phyloP scores from a whole-genome alignment of 2,797 vertebrate species.

The Oreochromis grahami region DNA sequence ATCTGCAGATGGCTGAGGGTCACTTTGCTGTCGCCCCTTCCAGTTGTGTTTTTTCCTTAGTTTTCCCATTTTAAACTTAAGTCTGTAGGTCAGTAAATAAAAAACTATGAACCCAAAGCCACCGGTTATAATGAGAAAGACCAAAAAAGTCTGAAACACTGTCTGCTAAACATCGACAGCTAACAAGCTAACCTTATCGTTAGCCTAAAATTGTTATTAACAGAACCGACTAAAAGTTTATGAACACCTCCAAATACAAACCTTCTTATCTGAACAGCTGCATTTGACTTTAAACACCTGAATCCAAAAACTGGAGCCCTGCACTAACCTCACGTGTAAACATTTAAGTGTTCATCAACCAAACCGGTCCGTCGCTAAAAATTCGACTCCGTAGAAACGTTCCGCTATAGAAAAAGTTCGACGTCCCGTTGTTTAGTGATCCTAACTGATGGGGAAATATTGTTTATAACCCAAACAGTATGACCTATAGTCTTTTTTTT shows the following conservation, averaged over 20 bases:
- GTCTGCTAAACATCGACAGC: neutral
- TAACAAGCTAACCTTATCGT: neutral
- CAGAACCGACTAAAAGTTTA: neutral
- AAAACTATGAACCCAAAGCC: neutral
- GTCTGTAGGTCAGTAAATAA: neutral
- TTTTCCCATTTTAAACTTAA: constrained; percentile 75
- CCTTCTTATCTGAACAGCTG: neutral
- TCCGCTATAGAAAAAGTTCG: neutral
- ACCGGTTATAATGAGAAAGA: neutral
- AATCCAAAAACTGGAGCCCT: neutral
- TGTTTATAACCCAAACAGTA: neutral
- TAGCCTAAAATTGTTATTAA: neutral
- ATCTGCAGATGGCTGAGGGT: constrained; percentile 13
- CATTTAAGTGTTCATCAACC: constrained; percentile 21
- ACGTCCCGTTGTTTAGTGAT: neutral
- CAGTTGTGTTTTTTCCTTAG: constrained; percentile 82
- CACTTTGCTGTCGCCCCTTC: constrained; percentile 77
- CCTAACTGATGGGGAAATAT: accelerated
- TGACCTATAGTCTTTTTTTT: neutral
- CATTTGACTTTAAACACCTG: neutral
- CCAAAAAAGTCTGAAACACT: neutral
- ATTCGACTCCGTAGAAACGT: neutral
- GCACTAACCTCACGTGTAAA: constrained; percentile 65
- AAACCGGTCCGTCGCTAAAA: constrained; percentile 16
- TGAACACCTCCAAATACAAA: neutral